phyloP scores from a whole-genome alignment of 2,888 invertebrate genomes.

The Drosophila demipolita region DNA sequence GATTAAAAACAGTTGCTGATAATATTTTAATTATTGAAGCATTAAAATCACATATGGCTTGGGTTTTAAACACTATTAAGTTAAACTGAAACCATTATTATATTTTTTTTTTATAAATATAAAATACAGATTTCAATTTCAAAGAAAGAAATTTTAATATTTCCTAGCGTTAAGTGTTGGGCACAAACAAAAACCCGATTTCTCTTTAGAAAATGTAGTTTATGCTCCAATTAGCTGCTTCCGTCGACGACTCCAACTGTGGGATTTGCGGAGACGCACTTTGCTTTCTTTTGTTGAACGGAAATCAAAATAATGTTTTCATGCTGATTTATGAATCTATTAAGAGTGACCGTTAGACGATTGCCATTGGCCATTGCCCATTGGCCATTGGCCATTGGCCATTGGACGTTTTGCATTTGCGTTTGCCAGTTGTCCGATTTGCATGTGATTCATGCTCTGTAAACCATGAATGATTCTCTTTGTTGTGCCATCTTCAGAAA shows the following conservation, averaged over 20 bases:
- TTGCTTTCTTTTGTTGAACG: constrained; percentile 69
- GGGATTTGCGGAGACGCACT: constrained; percentile 15
- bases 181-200: constrained; percentile 24
- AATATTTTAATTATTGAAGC: not conserved
- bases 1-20: not conserved
- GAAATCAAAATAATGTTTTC: constrained; percentile 81
- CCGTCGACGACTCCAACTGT: constrained; percentile 52
- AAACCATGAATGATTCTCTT: constrained; percentile 80
- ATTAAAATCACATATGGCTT: not conserved
- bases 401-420: constrained; percentile 6
- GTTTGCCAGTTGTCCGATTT: constrained; percentile 55
- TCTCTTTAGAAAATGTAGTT: constrained; percentile 48
- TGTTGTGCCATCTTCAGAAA: constrained; percentile 49
- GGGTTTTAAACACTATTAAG: not conserved
- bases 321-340: constrained; percentile 79
- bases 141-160: not conserved
- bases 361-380: not conserved
- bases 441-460: constrained; percentile 81
- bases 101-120: not conserved
- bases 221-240: constrained; percentile 78
- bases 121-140: not conserved
- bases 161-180: not conserved
- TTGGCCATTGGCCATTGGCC: constrained; percentile 22
- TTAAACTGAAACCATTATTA: not conserved
- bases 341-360: constrained; percentile 62